A percentile compares a stretch with the other conserved stretches of the same genome.
Conservation (phyloP, 2,888 invertebrate species). For the Drosophila melanosoma region DNA sequence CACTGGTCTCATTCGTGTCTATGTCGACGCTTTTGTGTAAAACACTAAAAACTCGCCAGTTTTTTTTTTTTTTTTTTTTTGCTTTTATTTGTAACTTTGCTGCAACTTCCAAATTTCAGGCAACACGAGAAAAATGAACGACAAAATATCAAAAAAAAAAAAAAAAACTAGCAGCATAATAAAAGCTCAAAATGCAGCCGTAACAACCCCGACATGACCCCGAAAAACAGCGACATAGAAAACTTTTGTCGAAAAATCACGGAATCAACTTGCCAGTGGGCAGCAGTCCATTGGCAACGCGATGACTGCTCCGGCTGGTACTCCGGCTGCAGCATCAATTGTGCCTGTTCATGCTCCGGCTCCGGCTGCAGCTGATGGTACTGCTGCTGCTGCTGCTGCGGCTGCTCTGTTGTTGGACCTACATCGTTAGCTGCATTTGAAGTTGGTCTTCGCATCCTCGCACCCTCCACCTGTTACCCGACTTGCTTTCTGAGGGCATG, state of each 20-base stretch:
- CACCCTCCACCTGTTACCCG: conserved; percentile 10
- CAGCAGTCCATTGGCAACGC: conserved; percentile 65
- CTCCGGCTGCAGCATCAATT: conserved; percentile 21
- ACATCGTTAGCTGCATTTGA: conserved; percentile 79
- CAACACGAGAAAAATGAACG: conserved; percentile 48
- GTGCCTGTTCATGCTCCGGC: conserved; percentile 10
- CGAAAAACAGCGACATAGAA: conserved; percentile 56
- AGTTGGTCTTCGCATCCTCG: conserved; percentile 42
- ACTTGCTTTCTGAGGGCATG: conserved; percentile 75
- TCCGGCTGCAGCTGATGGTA: conserved; percentile 29
- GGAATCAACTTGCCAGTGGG: conserved; percentile 72
- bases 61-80: conserved; percentile 36
- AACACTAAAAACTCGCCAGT: conserved; percentile 74
- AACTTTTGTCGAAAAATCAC: conserved; percentile 74
- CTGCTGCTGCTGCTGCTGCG: conserved; percentile 22
- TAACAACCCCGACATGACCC: conserved; percentile 51
- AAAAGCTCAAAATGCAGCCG: conserved; percentile 76
- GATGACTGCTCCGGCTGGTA: conserved; percentile 42
- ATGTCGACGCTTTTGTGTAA: conserved; percentile 77
- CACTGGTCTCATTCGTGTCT: conserved; percentile 56
- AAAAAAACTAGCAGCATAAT: conserved; percentile 61
- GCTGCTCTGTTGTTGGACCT: conserved; percentile 55
- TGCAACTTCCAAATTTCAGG: conserved; percentile 75
- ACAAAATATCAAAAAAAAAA: conserved; percentile 42
- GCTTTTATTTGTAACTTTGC: conserved; percentile 66